Percentiles rank a stretch among this genome's conserved stretches.
phyloP scores from a whole-genome alignment of 2,113 vertebrate genomes.

The Mobula birostris region DNA sequence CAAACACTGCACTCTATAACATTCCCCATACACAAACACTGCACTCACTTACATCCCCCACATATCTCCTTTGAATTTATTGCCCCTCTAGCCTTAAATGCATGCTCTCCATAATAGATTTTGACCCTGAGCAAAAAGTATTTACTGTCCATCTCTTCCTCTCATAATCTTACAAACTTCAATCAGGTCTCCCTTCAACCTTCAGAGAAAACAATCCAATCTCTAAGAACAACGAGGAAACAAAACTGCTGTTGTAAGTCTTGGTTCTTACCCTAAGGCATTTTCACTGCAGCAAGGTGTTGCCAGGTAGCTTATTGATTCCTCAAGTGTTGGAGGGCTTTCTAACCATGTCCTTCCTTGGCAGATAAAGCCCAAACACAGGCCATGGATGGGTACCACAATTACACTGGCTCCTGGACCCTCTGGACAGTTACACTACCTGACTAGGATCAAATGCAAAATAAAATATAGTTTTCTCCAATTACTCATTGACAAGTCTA shows the following conservation, averaged over 20 bases:
- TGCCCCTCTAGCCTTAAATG: too few relatives aligned
- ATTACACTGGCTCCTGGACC: not conserved
- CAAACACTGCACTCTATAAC: too few relatives aligned
- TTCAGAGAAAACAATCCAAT: not conserved
- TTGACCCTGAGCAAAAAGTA: too few relatives aligned
- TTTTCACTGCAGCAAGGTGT: not conserved
- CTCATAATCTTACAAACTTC: too few relatives aligned
- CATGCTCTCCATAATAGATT: too few relatives aligned
- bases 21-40: too few relatives aligned
- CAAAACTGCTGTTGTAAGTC: not conserved
- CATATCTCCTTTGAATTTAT: too few relatives aligned
- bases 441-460: not conserved
- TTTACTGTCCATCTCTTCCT: too few relatives aligned
- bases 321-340: not conserved
- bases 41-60: too few relatives aligned
- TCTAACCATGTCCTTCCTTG: not conserved
- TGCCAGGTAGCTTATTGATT: too few relatives aligned
- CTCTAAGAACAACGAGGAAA: not conserved
- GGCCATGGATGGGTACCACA: not conserved
- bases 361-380: not conserved
- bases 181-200: too few relatives aligned
- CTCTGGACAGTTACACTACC: not conserved
- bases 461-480: not conserved
- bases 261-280: not conserved
- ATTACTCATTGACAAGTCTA: too few relatives aligned